phyloP scores from a whole-genome alignment of 2,113 vertebrate species.

The Aspidoscelis tigris region DNA sequence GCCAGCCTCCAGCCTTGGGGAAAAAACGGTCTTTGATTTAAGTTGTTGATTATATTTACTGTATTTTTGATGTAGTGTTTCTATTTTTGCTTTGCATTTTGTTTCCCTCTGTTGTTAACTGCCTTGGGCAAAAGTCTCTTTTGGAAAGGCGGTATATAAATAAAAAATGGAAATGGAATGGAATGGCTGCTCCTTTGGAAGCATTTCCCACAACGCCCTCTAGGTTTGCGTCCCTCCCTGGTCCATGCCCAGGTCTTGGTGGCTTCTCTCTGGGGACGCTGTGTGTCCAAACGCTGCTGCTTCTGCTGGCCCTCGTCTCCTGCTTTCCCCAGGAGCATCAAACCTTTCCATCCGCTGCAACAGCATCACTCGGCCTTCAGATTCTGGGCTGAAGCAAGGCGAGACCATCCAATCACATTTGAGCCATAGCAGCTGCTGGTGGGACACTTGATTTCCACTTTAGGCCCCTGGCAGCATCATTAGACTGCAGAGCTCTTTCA shows the following conservation, averaged over 20 bases:
- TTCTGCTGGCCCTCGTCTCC: neutral
- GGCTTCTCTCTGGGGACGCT: neutral
- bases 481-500: neutral
- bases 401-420: neutral
- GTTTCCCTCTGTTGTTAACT: no score
- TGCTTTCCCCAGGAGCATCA: neutral
- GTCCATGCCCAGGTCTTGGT: neutral
- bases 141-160: no score
- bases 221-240: neutral
- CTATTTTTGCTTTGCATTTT: no score
- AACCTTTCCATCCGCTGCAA: neutral
- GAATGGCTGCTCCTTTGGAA: neutral
- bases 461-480: neutral
- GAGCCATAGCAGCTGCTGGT: neutral
- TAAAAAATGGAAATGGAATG: no score
- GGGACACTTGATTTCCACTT: neutral
- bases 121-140: no score
- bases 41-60: no score
- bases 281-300: neutral
- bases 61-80: no score
- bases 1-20: no score
- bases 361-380: neutral
- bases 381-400: neutral
- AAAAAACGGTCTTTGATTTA: no score
- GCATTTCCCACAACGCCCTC: neutral